A percentile compares a stretch with the other conserved stretches of the same genome.
phyloP scores from a whole-genome alignment of 2,113 vertebrate species.

The Coturnix japonica region DNA sequence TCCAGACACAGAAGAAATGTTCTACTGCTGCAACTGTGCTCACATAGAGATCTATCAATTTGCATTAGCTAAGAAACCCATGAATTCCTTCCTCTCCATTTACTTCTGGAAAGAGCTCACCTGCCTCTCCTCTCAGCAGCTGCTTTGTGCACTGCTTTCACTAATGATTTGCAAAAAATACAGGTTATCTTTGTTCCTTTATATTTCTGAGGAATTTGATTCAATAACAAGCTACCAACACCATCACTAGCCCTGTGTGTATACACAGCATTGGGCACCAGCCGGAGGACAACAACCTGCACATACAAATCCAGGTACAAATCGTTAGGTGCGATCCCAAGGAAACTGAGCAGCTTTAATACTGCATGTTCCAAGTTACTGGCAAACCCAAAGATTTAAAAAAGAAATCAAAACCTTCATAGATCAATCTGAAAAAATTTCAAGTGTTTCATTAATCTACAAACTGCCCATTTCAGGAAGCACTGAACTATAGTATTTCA shows the following conservation, averaged over 20 bases:
- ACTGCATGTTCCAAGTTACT: background rate
- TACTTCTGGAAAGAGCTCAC: background rate
- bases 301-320: background rate
- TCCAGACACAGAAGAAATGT: conserved; percentile 22
- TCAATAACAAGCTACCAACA: background rate
- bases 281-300: background rate
- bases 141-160: background rate
- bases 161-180: background rate
- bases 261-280: background rate
- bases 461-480: background rate
- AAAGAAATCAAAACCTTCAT: background rate
- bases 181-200: background rate
- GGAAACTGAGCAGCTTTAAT: background rate
- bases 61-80: background rate
- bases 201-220: background rate
- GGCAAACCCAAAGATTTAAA: background rate
- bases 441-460: background rate
- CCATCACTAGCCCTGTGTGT: background rate
- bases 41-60: background rate
- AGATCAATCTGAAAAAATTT: background rate
- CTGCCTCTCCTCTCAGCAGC: background rate
- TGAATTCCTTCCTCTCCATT: background rate
- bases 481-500: background rate
- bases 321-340: fast-evolving
- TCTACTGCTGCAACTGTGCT: background rate